phyloP scores from a whole-genome alignment of 2,888 invertebrate genomes.

The Temnothorax rugatulus region DNA sequence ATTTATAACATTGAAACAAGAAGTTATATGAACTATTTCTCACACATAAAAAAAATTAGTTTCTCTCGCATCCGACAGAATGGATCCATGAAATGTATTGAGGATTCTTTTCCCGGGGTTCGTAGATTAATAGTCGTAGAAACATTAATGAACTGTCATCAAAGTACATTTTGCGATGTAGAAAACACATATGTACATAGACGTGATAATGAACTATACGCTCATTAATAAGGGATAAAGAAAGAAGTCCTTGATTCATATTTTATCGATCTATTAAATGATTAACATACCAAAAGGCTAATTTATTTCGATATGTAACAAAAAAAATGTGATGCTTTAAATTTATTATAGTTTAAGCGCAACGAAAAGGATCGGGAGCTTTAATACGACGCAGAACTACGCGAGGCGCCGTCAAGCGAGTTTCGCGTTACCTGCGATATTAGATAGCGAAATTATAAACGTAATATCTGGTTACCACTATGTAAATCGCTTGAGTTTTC shows the following conservation, averaged over 20 bases:
- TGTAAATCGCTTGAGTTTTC: slow-evolving; percentile 45
- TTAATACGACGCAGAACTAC: slow-evolving; percentile 58
- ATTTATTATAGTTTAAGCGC: neutral
- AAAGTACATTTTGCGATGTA: neutral
- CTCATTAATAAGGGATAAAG: neutral
- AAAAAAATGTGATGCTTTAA: neutral
- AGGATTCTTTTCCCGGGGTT: neutral
- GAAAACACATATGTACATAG: too few species aligned
- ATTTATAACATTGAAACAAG: too few species aligned
- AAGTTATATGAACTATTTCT: too few species aligned
- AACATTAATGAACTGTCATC: neutral
- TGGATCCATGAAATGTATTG: neutral
- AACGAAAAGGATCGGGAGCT: neutral
- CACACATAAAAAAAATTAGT: too few species aligned
- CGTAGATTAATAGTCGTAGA: neutral
- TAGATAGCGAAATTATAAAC: slow-evolving; percentile 64
- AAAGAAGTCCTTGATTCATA: neutral
- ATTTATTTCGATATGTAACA: neutral
- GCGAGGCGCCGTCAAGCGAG: slow-evolving; percentile 35
- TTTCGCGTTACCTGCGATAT: slow-evolving; percentile 70
- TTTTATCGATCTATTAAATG: neutral
- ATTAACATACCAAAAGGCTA: neutral
- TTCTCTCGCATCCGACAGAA: too few species aligned
- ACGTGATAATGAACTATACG: too few species aligned
- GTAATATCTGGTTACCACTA: slow-evolving; percentile 66